Evolutionary conservation across 2,797 vertebrate genomes (phyloP), one percentile per base, ranked within the genome.

Genomic region (Fundulus diaphanus): DNA sequence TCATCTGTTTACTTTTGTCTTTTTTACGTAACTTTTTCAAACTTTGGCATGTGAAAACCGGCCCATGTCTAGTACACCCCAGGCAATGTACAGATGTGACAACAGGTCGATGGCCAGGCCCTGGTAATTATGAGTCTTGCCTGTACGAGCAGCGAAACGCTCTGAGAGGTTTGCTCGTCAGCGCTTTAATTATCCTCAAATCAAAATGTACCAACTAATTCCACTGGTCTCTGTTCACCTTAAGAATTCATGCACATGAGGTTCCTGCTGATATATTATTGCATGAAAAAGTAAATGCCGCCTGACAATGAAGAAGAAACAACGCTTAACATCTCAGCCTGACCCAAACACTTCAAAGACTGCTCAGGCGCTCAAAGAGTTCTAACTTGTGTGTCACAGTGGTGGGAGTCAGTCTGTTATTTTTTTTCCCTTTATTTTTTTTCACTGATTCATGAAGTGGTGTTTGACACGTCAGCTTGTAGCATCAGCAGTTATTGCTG

Each of bases 401-500:
- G 79, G 48, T 59, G 67, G 5, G 31, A 77, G 72, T 48, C 57
- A 49, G 37, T 59, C 48, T 66, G 42, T 74, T 18, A 24, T 18
- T 66, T 18, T 66, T n/a, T 65, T 54, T 52, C 54, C 4, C 80
- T 68, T 81, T 22, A 73, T 54, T 73, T 80, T 85, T 76, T 78
- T 59, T 83, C 29, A 74, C 48, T 83, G 79, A 85, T 88, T 74
- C 72, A 79, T 87, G 72, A 85, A 83, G 57, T 24, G 22, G 67
- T 77, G 27, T 69, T 85, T 89, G 93, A 94, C 92, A 91, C 88
- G 77, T 94, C 90, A 83, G 84, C 82, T 42, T 81, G 82, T 76
- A 78, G 79, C 72, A 86, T 85, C 81, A 85, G 61, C 76, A 82
- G 59, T 82, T 82, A 80, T 79, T 44, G 13, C 40, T 44, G 37